Evolutionary conservation across 2,113 vertebrate species (phyloP).

Genomic region (Acrocephalus kingi): DNA sequence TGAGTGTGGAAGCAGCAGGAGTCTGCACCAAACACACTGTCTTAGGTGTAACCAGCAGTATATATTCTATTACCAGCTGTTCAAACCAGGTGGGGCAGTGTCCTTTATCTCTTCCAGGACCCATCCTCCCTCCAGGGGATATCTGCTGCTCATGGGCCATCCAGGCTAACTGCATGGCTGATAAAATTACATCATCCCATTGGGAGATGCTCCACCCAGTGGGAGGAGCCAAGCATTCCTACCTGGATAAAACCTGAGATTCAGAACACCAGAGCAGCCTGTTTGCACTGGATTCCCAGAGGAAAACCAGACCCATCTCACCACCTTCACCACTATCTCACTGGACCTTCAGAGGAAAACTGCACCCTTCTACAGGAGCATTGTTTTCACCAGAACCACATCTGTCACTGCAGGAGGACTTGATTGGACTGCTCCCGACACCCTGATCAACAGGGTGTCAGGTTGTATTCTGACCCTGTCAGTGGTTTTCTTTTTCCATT

Average conservation of each 20-base stretch:
- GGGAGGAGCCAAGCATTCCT: background rate
- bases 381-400: background rate
- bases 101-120: background rate
- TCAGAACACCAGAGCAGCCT: background rate
- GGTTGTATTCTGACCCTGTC: background rate
- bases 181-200: background rate
- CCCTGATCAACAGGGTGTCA: background rate
- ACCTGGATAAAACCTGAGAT: background rate
- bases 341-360: background rate
- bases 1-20: background rate
- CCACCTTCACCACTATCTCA: background rate
- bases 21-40: background rate
- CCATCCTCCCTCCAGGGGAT: background rate
- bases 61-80: background rate
- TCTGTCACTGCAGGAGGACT: background rate
- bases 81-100: background rate
- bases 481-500: background rate
- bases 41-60: background rate
- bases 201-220: background rate
- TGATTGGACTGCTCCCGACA: background rate
- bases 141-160: background rate
- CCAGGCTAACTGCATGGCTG: background rate
- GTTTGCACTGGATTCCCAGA: background rate
- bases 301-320: background rate
- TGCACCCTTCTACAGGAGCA: background rate